Evolutionary conservation across 2,888 invertebrate species (phyloP), one percentile per base, ranked within the genome.

Genomic region (Emmelina monodactyla): DNA sequence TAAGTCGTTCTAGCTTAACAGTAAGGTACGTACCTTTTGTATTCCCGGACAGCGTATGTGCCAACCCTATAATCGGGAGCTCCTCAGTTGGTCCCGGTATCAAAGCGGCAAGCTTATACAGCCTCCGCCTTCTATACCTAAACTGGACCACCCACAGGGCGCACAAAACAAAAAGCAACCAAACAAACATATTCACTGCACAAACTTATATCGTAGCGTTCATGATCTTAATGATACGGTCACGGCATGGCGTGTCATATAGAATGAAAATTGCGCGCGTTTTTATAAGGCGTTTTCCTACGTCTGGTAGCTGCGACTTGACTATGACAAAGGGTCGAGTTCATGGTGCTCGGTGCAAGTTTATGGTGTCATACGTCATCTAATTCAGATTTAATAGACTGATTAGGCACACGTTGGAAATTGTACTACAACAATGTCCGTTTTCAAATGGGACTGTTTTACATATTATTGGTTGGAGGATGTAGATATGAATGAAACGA

Each of bases 1-100:
- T n/a, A n/a, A n/a, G 19, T 5, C 19, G 6, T 19, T 19, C 9
- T 19, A 19, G 14, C 9, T 3, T n/a, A 10, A 14, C 12, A 19
- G 14, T n/a, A n/a, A n/a, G n/a, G n/a, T 14, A 43, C 58, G 53
- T 45, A 72, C 75, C 58, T 45, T 69, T 69, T 29, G 62, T 61
- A 37, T 41, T 50, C 4, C 73, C 73, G 2, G 44, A 14, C 2
- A 75, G 25, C 4, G 34, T 47, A 30, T 62, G 60, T 5, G 67
- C 56, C 10, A 66, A 11, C 2, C 75, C 73, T n/a, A 71, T 45
- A 2, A 64, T 2, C 1, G 72, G 71, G 14, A 63, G 30, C 10
- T 57, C 52, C 2, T 41, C 42, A 2, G 48, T 40, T 1, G 54
- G 25, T 2, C 16, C 37, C 2, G 58, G 58, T 31, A 68, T 46